Evolutionary conservation across 2,797 vertebrate species (phyloP).

Genomic region (Emys orbicularis): DNA sequence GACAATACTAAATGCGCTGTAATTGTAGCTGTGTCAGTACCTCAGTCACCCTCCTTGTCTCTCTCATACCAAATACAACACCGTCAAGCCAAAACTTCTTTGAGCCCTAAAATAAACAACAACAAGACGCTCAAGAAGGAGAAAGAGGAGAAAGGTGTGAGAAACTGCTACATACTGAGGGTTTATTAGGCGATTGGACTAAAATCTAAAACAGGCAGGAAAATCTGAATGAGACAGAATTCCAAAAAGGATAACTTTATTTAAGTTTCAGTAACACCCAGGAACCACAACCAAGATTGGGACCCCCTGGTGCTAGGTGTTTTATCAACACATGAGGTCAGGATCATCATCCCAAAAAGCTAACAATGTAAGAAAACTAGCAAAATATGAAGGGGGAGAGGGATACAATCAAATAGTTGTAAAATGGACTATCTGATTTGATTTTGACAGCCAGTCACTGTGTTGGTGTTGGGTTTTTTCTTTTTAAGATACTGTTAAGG

Average conservation of each 20-base stretch:
- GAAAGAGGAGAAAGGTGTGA: background rate
- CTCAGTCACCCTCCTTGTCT: background rate
- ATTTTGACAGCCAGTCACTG: background rate
- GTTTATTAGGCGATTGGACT: background rate
- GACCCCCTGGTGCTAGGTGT: background rate
- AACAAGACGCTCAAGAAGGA: background rate
- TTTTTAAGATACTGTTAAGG: background rate
- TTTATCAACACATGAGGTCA: background rate
- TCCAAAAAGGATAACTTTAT: background rate
- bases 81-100: background rate
- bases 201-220: background rate
- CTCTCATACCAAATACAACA: background rate
- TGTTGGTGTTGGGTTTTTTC: background rate
- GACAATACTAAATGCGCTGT: background rate
- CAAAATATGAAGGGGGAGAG: background rate
- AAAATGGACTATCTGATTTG: background rate
- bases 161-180: slow-evolving; percentile 2
- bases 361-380: background rate
- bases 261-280: background rate
- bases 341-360: background rate
- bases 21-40: background rate
- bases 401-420: background rate
- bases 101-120: background rate
- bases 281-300: background rate
- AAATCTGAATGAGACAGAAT: background rate